Evolutionary conservation across 2,888 invertebrate genomes (phyloP).

Genomic region (Eumerus sabulonum): DNA sequence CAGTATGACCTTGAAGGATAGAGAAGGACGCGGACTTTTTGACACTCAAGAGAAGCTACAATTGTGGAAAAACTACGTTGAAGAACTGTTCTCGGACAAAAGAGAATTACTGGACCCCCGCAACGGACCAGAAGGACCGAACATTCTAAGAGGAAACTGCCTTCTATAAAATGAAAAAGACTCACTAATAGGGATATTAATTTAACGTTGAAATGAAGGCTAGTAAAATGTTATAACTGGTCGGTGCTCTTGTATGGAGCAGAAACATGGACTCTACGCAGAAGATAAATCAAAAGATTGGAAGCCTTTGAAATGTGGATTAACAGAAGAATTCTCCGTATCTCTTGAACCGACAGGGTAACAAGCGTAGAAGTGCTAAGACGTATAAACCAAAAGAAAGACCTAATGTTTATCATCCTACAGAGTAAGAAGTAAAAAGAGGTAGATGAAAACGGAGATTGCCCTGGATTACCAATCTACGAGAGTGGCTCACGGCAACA

Average conservation of each 20-base stretch:
- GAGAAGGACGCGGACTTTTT: neutral
- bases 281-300: no score
- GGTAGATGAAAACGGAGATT: neutral
- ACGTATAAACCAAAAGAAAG: neutral
- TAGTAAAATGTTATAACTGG: no score
- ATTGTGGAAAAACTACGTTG: neutral
- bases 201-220: no score
- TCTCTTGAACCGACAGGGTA: no score
- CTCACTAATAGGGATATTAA: conserved; percentile 16
- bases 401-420: neutral
- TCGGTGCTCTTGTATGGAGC: no score
- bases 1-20: neutral
- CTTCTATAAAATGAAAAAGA: conserved; percentile 17
- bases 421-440: conserved; percentile 6
- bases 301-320: conserved; percentile 8
- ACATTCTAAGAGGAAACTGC: neutral
- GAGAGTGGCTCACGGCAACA: conserved; percentile 13
- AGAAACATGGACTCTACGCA: no score
- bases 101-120: neutral
- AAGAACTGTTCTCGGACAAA: conserved; percentile 3
- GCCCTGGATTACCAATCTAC: no score
- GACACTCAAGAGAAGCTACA: conserved; percentile 15
- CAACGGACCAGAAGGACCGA: neutral
- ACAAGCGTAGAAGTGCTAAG: no score
- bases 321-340: no score